phyloP scores from a whole-genome alignment of 1,140 invertebrate species.

The Anadara kagoshimensis region DNA sequence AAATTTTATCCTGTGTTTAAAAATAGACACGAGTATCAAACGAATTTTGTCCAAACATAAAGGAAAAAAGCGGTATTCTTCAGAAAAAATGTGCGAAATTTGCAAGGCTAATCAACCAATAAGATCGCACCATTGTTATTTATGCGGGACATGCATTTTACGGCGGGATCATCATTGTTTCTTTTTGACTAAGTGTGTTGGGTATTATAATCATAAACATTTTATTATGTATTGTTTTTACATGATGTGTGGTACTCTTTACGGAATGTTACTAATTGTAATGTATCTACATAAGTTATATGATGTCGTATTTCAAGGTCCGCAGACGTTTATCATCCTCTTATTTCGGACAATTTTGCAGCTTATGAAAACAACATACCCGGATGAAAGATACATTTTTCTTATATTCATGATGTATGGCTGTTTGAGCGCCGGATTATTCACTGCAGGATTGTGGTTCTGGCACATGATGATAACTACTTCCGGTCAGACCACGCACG shows the following conservation, averaged over 20 bases:
- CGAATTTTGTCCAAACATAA: not conserved
- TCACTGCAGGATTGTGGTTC: slow-evolving; percentile 31
- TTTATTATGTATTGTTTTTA: slow-evolving; percentile 45
- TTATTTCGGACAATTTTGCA: slow-evolving; percentile 9
- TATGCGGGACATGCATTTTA: slow-evolving; percentile 87
- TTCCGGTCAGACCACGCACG: slow-evolving; percentile 36
- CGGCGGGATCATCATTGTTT: slow-evolving; percentile 97
- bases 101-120: slow-evolving; percentile 9
- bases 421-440: slow-evolving; percentile 23
- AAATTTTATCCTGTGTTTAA: slow-evolving; percentile 25
- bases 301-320: slow-evolving; percentile 32
- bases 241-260: slow-evolving; percentile 39
- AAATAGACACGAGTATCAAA: slow-evolving; percentile 21
- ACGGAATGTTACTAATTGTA: slow-evolving; percentile 42
- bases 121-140: slow-evolving; percentile 89
- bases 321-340: slow-evolving; percentile 33
- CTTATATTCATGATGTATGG: slow-evolving; percentile 37
- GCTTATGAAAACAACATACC: not conserved
- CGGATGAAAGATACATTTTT: slow-evolving; percentile 20
- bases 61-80: not conserved
- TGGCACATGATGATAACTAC: slow-evolving; percentile 34
- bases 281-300: slow-evolving; percentile 28
- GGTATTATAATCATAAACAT: slow-evolving; percentile 84
- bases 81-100: not conserved
- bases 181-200: slow-evolving; percentile 92